Conservation (phyloP, 2,888 invertebrate genomes). For the Pseudococcus jackbeardsleyi region DNA sequence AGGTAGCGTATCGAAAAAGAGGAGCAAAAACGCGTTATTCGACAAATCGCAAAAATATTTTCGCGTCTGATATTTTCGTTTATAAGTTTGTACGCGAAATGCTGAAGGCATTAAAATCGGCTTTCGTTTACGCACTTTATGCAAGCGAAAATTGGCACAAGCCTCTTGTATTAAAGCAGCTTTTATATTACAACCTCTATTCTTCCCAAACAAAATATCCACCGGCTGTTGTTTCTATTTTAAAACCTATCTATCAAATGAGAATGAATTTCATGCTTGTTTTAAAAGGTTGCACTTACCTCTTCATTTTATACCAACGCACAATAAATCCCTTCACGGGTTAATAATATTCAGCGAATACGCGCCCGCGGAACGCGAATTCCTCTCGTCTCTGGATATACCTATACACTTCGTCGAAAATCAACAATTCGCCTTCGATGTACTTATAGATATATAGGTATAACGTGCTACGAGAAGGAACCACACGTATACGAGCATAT, state of each 20-base stretch:
- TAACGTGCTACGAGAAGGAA: too few relatives aligned
- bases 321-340: slow-evolving; percentile 42
- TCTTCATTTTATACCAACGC: slow-evolving; percentile 38
- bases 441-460: not conserved
- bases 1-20: not conserved
- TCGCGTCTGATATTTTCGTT: slow-evolving; percentile 35
- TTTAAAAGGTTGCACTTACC: slow-evolving; percentile 52
- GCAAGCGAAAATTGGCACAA: slow-evolving; percentile 56
- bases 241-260: slow-evolving; percentile 52
- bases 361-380: slow-evolving; percentile 28
- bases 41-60: slow-evolving; percentile 40
- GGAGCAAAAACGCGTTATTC: not conserved
- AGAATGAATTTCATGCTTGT: slow-evolving; percentile 52
- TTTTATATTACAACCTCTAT: slow-evolving; percentile 63
- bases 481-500: too few relatives aligned
- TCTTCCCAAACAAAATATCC: slow-evolving; percentile 61
- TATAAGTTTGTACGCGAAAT: slow-evolving; percentile 43
- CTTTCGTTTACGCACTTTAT: slow-evolving; percentile 61
- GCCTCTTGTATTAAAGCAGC: slow-evolving; percentile 58
- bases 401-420: not conserved
- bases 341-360: slow-evolving; percentile 35
- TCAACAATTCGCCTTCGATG: slow-evolving; percentile 6
- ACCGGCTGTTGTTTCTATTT: slow-evolving; percentile 61
- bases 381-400: not conserved
- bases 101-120: slow-evolving; percentile 60